These are phyloP conservation scores for Garrulus glandarius DNA, from an alignment of 2,797 vertebrate species.

Conservation along the genomic window DNA sequence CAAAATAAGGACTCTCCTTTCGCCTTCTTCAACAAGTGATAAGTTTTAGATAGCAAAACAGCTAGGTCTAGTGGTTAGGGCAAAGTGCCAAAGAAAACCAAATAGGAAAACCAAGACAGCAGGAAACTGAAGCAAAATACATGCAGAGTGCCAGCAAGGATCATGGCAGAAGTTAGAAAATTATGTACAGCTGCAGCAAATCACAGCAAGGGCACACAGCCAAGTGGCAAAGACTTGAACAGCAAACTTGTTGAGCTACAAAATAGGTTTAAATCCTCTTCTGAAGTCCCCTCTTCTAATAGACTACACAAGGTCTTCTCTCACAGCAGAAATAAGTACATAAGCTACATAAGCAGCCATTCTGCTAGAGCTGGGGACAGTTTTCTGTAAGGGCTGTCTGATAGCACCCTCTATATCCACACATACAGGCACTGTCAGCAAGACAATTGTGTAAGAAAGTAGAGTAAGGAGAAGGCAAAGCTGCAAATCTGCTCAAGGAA, in stretches of 20 bases:
- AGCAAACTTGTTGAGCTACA: background rate
- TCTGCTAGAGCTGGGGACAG: background rate
- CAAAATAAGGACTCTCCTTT: background rate
- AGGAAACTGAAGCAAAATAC: background rate
- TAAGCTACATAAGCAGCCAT: background rate
- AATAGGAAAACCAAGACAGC: background rate
- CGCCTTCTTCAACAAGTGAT: background rate
- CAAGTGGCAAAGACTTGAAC: background rate
- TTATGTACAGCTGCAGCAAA: background rate
- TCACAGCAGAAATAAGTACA: background rate
- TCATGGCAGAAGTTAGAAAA: background rate
- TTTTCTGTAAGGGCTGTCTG: background rate
- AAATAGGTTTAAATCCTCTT: background rate
- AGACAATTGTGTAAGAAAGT: background rate
- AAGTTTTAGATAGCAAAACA: background rate
- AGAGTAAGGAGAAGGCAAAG: background rate
- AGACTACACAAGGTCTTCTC: background rate
- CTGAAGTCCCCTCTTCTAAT: background rate
- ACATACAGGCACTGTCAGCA: background rate
- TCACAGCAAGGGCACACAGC: background rate
- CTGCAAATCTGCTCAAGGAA: background rate
- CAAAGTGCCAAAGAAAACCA: background rate
- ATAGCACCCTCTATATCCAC: background rate
- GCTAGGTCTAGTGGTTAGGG: background rate
- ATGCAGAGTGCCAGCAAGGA: background rate